phyloP scores from a whole-genome alignment of 2,888 invertebrate species.

The Watsonalla cultraria region DNA sequence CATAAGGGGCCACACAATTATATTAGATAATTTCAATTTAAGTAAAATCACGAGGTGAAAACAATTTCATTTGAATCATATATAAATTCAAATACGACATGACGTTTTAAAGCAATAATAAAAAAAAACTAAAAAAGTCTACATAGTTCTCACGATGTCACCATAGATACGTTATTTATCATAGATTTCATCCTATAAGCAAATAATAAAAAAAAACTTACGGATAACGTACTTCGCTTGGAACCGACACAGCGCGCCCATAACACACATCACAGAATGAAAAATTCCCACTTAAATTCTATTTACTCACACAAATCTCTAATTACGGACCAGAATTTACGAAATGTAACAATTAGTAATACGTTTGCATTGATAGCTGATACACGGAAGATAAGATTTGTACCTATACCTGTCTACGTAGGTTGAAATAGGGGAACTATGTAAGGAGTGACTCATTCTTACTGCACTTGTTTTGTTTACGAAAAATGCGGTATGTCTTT shows the following conservation, averaged over 20 bases:
- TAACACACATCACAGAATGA: conserved; percentile 55
- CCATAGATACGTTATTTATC: background rate
- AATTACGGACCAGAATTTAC: background rate
- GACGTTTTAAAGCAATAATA: too few species aligned
- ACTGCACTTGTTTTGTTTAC: background rate
- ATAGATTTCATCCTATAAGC: background rate
- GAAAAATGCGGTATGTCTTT: background rate
- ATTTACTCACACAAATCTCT: background rate
- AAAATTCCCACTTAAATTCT: background rate
- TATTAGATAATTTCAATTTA: too few species aligned
- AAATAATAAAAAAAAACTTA: conserved; percentile 33
- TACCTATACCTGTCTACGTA: background rate
- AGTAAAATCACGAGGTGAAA: too few species aligned
- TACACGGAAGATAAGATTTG: background rate
- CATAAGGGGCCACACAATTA: too few species aligned
- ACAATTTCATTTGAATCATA: too few species aligned
- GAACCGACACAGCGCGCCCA: conserved; percentile 69
- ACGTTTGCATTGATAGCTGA: background rate
- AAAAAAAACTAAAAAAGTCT: too few species aligned
- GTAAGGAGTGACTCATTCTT: background rate
- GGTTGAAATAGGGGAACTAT: background rate
- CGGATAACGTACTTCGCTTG: conserved; percentile 70
- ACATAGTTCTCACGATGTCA: too few species aligned
- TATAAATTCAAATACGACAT: too few species aligned
- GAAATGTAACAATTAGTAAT: background rate